Conservation (phyloP, 2,797 vertebrate species). For the Muraenolepis orangiensis region DNA sequence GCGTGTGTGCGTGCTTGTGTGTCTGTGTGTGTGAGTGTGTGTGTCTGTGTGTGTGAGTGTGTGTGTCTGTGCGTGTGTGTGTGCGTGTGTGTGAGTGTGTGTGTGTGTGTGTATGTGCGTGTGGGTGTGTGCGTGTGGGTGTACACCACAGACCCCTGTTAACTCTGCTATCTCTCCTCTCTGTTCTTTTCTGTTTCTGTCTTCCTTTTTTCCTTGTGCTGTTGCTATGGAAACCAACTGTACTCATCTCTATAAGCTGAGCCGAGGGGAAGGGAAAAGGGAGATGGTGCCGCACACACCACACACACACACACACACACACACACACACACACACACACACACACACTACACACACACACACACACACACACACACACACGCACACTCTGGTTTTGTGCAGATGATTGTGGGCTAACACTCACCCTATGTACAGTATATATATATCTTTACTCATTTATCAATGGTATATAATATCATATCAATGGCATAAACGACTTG, state of each 20-base stretch:
- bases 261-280: conserved; percentile 50
- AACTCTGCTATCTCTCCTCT: conserved; percentile 1
- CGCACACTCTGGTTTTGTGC: too few relatives aligned
- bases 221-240: conserved; percentile 60
- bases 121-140: not conserved
- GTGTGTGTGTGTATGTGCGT: not conserved
- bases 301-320: not conserved
- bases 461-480: not conserved
- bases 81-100: not conserved
- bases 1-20: not conserved
- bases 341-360: too few relatives aligned
- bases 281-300: conserved; percentile 8
- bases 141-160: not conserved
- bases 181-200: not conserved
- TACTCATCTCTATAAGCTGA: conserved; percentile 50
- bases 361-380: too few relatives aligned
- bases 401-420: too few relatives aligned
- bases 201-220: conserved; percentile 28
- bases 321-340: too few relatives aligned
- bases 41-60: not conserved
- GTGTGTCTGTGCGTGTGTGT: too few relatives aligned
- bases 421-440: too few relatives aligned
- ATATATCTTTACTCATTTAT: not conserved
- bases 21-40: not conserved
- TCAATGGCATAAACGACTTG: not conserved